These are phyloP conservation scores for Chionis minor DNA, from an alignment of 2,113 vertebrate genomes.

Conservation along the genomic window DNA sequence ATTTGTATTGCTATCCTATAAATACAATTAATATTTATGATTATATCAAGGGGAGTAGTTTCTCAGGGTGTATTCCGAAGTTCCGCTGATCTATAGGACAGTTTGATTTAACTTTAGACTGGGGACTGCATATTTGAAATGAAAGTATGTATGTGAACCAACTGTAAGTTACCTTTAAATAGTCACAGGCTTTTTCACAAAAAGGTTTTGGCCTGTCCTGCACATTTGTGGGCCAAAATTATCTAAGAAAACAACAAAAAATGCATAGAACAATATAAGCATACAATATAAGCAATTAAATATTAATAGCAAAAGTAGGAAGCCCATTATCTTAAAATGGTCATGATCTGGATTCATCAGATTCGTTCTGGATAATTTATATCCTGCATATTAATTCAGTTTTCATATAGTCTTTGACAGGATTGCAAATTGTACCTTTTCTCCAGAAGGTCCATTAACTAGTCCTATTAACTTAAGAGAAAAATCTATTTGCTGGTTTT, in stretches of 20 bases:
- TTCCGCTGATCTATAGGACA: not conserved
- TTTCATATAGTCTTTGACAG: constrained; percentile 8
- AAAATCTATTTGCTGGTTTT: constrained; percentile 39
- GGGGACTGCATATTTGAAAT: not conserved
- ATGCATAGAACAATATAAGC: not conserved
- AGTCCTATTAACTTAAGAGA: not conserved
- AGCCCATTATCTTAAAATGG: not conserved
- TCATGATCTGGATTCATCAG: not conserved
- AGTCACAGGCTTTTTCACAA: not conserved
- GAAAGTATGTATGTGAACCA: not conserved
- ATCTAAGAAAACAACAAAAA: not conserved
- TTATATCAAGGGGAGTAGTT: not conserved
- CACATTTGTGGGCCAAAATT: not conserved
- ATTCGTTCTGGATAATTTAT: constrained; percentile 6
- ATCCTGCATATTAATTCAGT: constrained; percentile 21
- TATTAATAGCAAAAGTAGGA: not conserved
- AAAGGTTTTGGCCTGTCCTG: not conserved
- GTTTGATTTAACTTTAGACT: not conserved
- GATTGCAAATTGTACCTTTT: constrained; percentile 21
- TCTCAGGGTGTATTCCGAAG: constrained; percentile 15
- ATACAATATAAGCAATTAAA: not conserved
- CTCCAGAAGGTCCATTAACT: constrained; percentile 24
- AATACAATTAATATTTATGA: constrained; percentile 40
- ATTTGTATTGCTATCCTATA: not conserved
- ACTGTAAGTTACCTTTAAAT: not conserved